phyloP scores from a whole-genome alignment of 2,888 invertebrate genomes.

The Polylopha cassiicola region DNA sequence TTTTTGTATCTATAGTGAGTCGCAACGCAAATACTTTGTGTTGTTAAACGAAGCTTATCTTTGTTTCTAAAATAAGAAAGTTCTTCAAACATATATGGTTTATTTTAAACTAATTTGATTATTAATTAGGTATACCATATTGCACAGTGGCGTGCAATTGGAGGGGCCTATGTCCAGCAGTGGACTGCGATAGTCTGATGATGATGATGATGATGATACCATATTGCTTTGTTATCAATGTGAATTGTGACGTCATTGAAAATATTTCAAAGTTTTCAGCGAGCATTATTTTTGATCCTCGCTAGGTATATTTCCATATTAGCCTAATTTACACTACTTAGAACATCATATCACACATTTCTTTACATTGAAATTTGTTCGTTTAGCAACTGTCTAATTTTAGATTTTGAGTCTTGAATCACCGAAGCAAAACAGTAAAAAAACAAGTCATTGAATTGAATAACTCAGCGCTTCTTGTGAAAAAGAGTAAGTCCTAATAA shows the following conservation, averaged over 20 bases:
- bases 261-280: not conserved
- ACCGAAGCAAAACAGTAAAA: constrained; percentile 10
- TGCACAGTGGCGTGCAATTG: too few relatives aligned
- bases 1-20: too few relatives aligned
- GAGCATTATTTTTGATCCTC: not conserved
- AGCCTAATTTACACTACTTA: constrained; percentile 16
- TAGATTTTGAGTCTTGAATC: constrained; percentile 9
- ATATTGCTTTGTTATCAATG: not conserved
- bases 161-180: too few relatives aligned
- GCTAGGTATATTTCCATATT: constrained; percentile 8
- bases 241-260: not conserved
- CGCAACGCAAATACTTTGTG: too few relatives aligned
- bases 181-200: too few relatives aligned
- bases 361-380: constrained; percentile 9
- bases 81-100: too few relatives aligned
- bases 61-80: too few relatives aligned
- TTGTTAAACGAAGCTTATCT: too few relatives aligned
- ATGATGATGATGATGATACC: too few relatives aligned
- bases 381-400: constrained; percentile 12
- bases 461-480: not conserved
- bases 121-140: too few relatives aligned
- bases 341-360: constrained; percentile 13
- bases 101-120: too few relatives aligned
- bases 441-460: constrained; percentile 13
- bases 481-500: too few relatives aligned